Conservation (phyloP, 1,140 invertebrate species). For the Ceratosolen fusciceps region DNA sequence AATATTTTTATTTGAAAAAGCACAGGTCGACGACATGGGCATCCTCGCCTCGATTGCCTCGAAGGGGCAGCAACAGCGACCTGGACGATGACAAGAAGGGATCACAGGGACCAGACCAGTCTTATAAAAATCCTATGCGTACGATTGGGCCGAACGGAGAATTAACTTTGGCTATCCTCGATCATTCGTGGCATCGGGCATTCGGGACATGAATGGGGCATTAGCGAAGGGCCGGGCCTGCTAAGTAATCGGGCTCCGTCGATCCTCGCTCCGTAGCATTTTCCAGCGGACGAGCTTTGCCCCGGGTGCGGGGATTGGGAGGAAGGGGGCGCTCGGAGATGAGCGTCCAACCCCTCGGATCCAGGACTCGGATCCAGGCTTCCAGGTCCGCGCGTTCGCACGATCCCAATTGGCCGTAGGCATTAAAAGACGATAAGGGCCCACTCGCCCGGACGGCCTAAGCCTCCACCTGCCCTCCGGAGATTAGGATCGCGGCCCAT, state of each 20-base stretch:
- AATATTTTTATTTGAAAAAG: background rate
- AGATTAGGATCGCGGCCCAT: slow-evolving; percentile 45
- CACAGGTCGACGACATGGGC: background rate
- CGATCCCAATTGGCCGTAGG: slow-evolving; percentile 27
- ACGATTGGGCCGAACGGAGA: background rate
- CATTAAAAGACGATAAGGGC: slow-evolving; percentile 29
- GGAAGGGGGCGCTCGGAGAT: background rate
- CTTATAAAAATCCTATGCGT: background rate
- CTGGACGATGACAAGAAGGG: too few relatives aligned
- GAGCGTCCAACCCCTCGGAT: background rate
- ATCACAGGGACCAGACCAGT: too few relatives aligned
- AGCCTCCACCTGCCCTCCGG: slow-evolving; percentile 1
- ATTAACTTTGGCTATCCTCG: background rate
- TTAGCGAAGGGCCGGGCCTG: background rate
- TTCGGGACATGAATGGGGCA: background rate
- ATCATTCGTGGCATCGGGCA: background rate
- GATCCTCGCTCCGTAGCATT: background rate
- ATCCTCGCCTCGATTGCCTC: too few relatives aligned
- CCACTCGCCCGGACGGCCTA: background rate
- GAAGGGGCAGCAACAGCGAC: too few relatives aligned
- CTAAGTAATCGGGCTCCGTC: background rate
- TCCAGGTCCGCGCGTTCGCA: background rate
- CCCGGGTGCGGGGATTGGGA: background rate
- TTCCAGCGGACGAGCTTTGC: background rate
- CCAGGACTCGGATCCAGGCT: background rate